These are phyloP conservation scores for Sebastes miniatus DNA, from an alignment of 2,797 vertebrate species.

Conservation along the genomic window DNA sequence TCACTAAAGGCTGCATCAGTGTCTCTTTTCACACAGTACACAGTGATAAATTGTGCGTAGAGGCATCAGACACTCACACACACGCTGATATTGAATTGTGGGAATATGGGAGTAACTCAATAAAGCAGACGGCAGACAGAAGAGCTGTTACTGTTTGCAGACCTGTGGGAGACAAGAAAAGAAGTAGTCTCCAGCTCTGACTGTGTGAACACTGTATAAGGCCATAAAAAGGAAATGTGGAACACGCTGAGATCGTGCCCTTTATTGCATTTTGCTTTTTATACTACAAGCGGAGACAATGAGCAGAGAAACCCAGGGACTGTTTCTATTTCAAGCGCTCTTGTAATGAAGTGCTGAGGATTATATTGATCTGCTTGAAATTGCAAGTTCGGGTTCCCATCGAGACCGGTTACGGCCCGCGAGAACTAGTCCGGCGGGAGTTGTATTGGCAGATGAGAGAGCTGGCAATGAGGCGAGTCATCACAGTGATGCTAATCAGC, in stretches of 20 bases:
- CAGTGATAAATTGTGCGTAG: not conserved
- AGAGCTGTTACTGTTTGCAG: constrained; percentile 24
- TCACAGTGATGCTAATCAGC: constrained; percentile 30
- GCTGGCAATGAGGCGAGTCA: constrained; percentile 19
- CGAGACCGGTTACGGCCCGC: not conserved
- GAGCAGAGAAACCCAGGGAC: constrained; percentile 17
- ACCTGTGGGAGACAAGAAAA: constrained; percentile 23
- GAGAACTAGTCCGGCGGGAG: constrained; percentile 21
- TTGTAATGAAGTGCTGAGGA: constrained; percentile 41
- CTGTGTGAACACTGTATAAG: not conserved
- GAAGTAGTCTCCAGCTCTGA: not conserved
- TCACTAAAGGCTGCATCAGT: not conserved
- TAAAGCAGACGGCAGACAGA: constrained; percentile 32
- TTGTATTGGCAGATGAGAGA: constrained; percentile 37
- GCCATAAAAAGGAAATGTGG: constrained; percentile 28
- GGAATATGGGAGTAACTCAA: constrained; percentile 31
- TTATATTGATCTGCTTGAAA: constrained; percentile 54
- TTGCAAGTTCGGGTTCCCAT: constrained; percentile 41
- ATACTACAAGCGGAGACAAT: not conserved
- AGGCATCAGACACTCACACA: not conserved
- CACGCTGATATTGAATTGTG: constrained; percentile 33
- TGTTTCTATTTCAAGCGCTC: constrained; percentile 36
- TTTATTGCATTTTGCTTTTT: constrained; percentile 25
- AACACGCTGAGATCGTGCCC: not conserved
- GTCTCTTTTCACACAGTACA: not conserved